A percentile compares a stretch with the other conserved stretches of the same genome.
phyloP scores from a whole-genome alignment of 1,140 invertebrate genomes.

The Tyrophagus putrescentiae region DNA sequence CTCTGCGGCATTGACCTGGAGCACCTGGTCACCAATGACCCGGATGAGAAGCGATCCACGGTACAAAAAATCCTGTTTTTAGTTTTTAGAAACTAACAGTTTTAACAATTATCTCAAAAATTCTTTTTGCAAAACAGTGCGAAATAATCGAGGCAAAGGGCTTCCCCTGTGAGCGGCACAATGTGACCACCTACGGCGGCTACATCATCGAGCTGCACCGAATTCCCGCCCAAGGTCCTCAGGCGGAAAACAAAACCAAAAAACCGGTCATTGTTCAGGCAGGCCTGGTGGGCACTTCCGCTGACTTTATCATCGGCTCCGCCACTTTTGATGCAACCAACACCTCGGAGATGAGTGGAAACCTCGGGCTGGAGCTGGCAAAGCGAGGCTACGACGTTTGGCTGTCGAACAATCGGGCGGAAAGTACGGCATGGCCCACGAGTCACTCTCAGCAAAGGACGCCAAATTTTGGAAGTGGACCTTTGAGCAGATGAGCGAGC shows the following conservation, averaged over 20 bases:
- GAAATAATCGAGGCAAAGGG: conserved; percentile 31
- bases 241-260: background rate
- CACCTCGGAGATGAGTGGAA: background rate
- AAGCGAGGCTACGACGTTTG: conserved; percentile 13
- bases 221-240: conserved; percentile 34
- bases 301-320: conserved; percentile 54
- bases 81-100: no score
- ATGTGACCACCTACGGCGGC: conserved; percentile 49
- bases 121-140: no score
- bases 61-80: no score
- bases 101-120: no score
- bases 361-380: background rate
- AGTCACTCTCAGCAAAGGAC: background rate
- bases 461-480: conserved; percentile 24
- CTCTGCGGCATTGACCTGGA: no score
- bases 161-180: conserved; percentile 48
- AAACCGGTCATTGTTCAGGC: conserved; percentile 57
- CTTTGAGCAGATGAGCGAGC: conserved; percentile 31
- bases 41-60: no score
- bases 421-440: conserved; percentile 23
- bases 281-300: conserved; percentile 54
- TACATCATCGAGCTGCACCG: conserved; percentile 54
- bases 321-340: conserved; percentile 33
- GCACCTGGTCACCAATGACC: no score
- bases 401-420: conserved; percentile 16